A percentile compares a stretch with the other conserved stretches of the same genome.
These are phyloP conservation scores for Gorsachius magnificus DNA, from an alignment of 2,797 vertebrate genomes.

Conservation along the genomic window DNA sequence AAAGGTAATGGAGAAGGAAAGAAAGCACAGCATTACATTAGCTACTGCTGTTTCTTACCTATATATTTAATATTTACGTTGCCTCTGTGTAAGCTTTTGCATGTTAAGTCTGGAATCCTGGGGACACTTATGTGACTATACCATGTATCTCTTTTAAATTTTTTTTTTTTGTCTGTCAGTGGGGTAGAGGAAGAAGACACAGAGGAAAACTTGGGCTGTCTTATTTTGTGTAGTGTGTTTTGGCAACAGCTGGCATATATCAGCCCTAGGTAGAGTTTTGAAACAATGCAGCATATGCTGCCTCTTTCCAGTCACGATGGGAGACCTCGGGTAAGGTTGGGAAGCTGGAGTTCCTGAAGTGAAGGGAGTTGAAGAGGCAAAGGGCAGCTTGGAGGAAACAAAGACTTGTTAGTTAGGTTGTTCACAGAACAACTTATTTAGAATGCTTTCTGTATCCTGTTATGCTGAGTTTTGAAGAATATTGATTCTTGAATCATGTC, in stretches of 20 bases:
- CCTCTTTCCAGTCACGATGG: background rate
- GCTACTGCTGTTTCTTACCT: background rate
- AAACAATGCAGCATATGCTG: background rate
- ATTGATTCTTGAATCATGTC: background rate
- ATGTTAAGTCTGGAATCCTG: background rate
- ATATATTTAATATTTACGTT: background rate
- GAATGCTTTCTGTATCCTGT: background rate
- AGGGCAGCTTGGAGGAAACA: background rate
- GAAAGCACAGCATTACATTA: background rate
- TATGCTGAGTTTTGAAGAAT: background rate
- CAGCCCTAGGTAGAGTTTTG: background rate
- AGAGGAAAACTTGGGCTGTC: background rate
- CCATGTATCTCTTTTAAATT: background rate
- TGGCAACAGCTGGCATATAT: background rate
- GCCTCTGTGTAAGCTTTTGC: background rate
- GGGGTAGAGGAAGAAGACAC: background rate
- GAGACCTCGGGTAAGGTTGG: background rate
- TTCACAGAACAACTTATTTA: background rate
- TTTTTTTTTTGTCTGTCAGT: background rate
- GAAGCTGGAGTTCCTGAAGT: background rate
- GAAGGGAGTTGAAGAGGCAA: background rate
- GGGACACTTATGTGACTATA: background rate
- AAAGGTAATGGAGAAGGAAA: background rate
- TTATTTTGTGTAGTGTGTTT: background rate
- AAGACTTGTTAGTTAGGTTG: background rate